phyloP scores from a whole-genome alignment of 1,140 invertebrate species.

The Glossosoma conforme region DNA sequence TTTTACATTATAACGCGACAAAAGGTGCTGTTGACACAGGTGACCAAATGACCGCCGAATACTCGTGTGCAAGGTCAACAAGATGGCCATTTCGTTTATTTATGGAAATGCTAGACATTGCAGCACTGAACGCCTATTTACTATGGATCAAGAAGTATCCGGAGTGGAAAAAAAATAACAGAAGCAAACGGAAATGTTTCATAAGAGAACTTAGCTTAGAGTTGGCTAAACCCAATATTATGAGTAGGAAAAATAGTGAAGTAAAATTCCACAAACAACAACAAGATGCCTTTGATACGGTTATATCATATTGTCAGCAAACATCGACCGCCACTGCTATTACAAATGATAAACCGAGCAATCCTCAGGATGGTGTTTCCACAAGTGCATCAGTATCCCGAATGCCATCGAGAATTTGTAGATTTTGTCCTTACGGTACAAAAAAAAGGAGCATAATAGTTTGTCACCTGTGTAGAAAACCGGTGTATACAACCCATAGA shows the following conservation, averaged over 20 bases:
- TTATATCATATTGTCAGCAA: not conserved
- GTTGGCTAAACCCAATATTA: slow-evolving; percentile 3
- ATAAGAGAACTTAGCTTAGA: slow-evolving; percentile 2
- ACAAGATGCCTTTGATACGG: slow-evolving; percentile 1
- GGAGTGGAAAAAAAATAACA: slow-evolving; percentile 4
- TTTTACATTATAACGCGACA: slow-evolving; percentile 1
- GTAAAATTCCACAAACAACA: slow-evolving; percentile 8
- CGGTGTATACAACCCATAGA: not conserved
- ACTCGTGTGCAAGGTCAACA: slow-evolving; percentile 2
- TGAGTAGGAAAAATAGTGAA: slow-evolving; percentile 4
- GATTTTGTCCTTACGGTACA: not conserved
- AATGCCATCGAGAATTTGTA: not conserved
- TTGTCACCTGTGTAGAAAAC: not conserved
- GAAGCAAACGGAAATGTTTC: slow-evolving; percentile 2
- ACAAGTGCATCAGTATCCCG: not conserved
- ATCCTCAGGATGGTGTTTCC: not conserved
- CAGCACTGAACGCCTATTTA: slow-evolving; percentile 3
- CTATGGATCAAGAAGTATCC: slow-evolving; percentile 4
- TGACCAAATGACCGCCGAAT: slow-evolving; percentile 2
- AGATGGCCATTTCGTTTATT: slow-evolving; percentile 1
- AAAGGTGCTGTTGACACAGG: slow-evolving; percentile 7
- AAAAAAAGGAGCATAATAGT: not conserved
- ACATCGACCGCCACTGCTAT: not conserved
- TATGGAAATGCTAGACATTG: slow-evolving; percentile 3
- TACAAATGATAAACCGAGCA: not conserved